Evolutionary conservation across 2,888 invertebrate genomes (phyloP).

Genomic region (Diloba caeruleocephala): DNA sequence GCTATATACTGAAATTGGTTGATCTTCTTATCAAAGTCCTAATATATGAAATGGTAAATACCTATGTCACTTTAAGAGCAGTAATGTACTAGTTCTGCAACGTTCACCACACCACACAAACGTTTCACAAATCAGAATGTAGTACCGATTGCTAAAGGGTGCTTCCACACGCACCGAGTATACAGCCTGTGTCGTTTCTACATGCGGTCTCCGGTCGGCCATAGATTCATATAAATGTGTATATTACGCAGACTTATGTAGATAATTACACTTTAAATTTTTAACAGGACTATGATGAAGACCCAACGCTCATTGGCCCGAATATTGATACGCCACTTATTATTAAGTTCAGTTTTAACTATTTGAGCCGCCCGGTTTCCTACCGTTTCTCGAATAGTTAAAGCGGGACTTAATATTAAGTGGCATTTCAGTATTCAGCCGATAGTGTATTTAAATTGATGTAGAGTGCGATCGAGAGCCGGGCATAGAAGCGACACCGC

Average conservation of each 20-base stretch:
- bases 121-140: constrained; percentile 7
- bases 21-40: constrained; percentile 48
- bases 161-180: constrained; percentile 11
- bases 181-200: background rate
- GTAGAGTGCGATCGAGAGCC: background rate
- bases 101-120: constrained; percentile 8
- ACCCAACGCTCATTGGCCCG: no score
- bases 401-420: no score
- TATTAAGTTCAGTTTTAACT: no score
- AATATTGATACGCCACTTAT: no score
- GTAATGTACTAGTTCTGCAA: constrained; percentile 2
- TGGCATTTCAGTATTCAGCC: no score
- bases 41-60: background rate
- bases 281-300: no score
- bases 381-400: no score
- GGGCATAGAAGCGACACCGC: background rate
- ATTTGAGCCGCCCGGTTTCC: no score
- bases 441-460: no score
- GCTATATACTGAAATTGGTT: constrained; percentile 52
- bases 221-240: no score
- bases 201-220: background rate
- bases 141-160: background rate
- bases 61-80: background rate
- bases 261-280: no score
- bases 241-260: no score